Conservation (phyloP, 2,113 vertebrate species). For the Scopus umbretta region DNA sequence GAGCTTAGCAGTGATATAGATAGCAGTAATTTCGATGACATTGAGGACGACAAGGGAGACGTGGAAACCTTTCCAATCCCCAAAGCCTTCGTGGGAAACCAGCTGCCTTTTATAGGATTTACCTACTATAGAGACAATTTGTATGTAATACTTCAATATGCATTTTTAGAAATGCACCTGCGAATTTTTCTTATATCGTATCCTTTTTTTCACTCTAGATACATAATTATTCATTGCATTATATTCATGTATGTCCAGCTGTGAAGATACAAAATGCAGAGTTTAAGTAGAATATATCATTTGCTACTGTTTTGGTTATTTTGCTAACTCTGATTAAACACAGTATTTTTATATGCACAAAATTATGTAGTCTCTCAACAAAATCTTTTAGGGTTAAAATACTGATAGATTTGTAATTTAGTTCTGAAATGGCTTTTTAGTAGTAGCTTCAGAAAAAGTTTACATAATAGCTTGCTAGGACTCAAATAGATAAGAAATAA, state of each 20-base stretch:
- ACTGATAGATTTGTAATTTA: neutral
- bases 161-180: neutral
- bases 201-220: neutral
- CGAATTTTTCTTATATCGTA: neutral
- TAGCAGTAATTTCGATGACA: constrained; percentile 98
- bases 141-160: constrained; percentile 71
- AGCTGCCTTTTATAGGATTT: constrained; percentile 97
- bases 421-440: neutral
- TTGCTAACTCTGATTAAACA: neutral
- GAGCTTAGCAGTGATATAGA: constrained; percentile 97
- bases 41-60: constrained; percentile 96
- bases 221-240: neutral
- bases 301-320: neutral
- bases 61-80: constrained; percentile 95
- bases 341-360: neutral
- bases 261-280: neutral
- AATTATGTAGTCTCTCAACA: neutral
- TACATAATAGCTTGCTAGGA: neutral
- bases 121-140: constrained; percentile 97
- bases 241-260: neutral
- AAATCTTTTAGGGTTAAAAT: neutral
- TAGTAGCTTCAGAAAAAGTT: neutral
- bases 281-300: neutral
- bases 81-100: constrained; percentile 97
- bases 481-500: neutral